Conservation (phyloP, 2,888 invertebrate species). For the Chaetogeoica ovagalla region DNA sequence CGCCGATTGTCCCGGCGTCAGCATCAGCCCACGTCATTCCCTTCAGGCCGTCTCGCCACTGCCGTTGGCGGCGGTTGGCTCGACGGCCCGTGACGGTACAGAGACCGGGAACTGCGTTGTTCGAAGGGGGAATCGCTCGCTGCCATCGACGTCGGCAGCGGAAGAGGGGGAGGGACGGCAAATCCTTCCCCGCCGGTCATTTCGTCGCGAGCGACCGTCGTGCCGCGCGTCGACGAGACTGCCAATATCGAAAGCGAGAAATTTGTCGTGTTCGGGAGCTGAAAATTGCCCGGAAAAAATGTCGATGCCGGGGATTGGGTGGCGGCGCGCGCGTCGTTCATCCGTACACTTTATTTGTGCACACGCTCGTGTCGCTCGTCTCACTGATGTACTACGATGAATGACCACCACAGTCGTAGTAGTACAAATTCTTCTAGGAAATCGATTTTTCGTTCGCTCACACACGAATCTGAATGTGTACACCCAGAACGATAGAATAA, state of each 20-base stretch:
- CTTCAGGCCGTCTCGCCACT: too few species aligned
- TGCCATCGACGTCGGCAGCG: neutral
- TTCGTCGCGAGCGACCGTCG: neutral
- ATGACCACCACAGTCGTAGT: neutral
- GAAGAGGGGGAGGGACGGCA: neutral
- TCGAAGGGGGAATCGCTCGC: too few species aligned
- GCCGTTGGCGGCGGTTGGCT: too few species aligned
- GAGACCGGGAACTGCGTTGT: too few species aligned
- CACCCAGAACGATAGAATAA: neutral
- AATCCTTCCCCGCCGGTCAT: too few species aligned
- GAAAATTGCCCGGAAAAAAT: slow-evolving; percentile 33
- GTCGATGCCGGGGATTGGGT: neutral
- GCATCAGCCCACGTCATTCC: too few species aligned
- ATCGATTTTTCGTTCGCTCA: slow-evolving; percentile 11
- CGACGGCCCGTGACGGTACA: too few species aligned
- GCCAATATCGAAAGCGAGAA: slow-evolving; percentile 6
- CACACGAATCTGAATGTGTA: neutral
- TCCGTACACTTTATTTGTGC: neutral
- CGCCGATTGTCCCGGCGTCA: slow-evolving; percentile 16
- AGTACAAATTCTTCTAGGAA: slow-evolving; percentile 12
- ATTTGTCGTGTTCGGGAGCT: slow-evolving; percentile 22
- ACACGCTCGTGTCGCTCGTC: neutral
- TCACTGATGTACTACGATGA: neutral
- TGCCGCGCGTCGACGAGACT: neutral
- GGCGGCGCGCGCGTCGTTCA: neutral